These are phyloP conservation scores for Microtus pennsylvanicus DNA, from an alignment of 2,113 vertebrate genomes.

Conservation along the genomic window DNA sequence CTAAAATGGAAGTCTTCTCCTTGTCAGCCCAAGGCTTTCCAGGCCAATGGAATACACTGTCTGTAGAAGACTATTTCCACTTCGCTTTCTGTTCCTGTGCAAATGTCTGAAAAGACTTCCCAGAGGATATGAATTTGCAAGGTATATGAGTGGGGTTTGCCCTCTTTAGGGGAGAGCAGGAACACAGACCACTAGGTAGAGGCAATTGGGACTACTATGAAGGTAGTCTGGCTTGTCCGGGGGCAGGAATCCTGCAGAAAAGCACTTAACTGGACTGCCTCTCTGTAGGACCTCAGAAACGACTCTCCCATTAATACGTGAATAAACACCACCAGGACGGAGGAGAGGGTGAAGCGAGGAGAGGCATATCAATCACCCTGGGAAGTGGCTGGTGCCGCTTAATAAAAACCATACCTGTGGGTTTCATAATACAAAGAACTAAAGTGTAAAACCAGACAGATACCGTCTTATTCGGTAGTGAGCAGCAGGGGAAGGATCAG, in stretches of 20 bases:
- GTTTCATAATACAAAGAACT: slow-evolving; percentile 13
- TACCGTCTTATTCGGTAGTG: slow-evolving; percentile 37
- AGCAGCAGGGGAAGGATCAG: slow-evolving; percentile 56
- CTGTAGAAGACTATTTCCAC: not conserved
- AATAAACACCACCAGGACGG: not conserved
- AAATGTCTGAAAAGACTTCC: not conserved
- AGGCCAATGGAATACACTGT: not conserved
- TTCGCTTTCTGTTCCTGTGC: not conserved
- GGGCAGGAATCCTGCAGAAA: not conserved
- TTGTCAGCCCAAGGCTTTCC: not conserved
- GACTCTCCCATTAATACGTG: not conserved
- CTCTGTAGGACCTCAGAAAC: not conserved
- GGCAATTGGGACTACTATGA: fast-evolving
- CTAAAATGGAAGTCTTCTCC: not conserved
- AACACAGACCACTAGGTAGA: fast-evolving
- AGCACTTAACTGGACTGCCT: not conserved
- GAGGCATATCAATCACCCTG: not conserved
- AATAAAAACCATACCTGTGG: not conserved
- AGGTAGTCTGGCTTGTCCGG: fast-evolving
- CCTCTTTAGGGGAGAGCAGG: fast-evolving
- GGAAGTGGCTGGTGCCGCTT: not conserved
- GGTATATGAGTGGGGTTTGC: too few relatives aligned
- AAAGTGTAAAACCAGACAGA: not conserved
- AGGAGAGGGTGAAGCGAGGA: not conserved
- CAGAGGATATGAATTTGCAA: not conserved